Evolutionary conservation across 2,797 vertebrate species (phyloP).

Genomic region (Nannoperca obscura): DNA sequence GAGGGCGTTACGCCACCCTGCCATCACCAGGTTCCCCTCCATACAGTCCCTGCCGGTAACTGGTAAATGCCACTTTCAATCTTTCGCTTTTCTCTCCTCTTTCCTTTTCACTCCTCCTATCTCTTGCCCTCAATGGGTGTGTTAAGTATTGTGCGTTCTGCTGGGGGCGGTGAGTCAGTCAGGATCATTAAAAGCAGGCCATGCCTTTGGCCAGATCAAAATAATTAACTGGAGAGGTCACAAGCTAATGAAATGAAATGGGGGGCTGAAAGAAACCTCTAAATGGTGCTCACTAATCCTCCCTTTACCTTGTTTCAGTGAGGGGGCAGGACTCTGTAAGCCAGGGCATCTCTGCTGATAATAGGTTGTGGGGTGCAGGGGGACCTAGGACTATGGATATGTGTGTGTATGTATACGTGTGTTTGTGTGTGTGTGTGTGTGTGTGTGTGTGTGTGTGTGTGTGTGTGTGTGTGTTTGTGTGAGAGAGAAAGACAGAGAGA

Average conservation of each 20-base stretch:
- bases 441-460: background rate
- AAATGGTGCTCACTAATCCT: constrained; percentile 87
- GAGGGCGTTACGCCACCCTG: constrained; percentile 74
- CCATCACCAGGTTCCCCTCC: constrained; percentile 67
- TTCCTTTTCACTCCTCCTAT: constrained; percentile 79
- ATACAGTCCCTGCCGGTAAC: constrained; percentile 74
- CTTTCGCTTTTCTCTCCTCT: constrained; percentile 73
- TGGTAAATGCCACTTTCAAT: constrained; percentile 86
- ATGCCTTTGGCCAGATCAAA: constrained; percentile 88
- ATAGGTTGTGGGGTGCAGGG: constrained; percentile 67
- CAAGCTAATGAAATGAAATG: constrained; percentile 89
- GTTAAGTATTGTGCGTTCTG: constrained; percentile 86
- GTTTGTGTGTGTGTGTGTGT: constrained; percentile 17
- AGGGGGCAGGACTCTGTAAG: constrained; percentile 69
- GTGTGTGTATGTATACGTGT: constrained; percentile 44
- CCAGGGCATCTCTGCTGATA: constrained; percentile 72
- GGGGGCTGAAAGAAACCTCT: constrained; percentile 78
- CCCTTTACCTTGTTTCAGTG: constrained; percentile 84
- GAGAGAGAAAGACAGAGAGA: background rate
- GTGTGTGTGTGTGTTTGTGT: too few species aligned
- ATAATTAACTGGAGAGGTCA: constrained; percentile 91
- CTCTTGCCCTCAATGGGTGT: constrained; percentile 80
- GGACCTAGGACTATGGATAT: constrained; percentile 50
- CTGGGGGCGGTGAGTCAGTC: constrained; percentile 82
- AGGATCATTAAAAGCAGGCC: constrained; percentile 86